phyloP scores from a whole-genome alignment of 2,113 vertebrate species.

The Istiophorus platypterus region DNA sequence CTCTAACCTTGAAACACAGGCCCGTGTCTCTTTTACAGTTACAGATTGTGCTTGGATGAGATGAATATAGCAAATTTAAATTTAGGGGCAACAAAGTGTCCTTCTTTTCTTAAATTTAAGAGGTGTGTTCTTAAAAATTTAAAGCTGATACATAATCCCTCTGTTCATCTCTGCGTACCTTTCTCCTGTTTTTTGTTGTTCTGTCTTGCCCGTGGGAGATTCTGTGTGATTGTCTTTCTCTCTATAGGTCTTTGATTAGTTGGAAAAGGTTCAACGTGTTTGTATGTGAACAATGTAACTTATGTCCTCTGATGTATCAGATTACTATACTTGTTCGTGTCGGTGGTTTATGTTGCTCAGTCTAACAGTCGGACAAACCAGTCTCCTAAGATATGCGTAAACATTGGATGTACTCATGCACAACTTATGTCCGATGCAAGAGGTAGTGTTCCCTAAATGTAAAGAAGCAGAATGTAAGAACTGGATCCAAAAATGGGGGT shows the following conservation, averaged over 20 bases:
- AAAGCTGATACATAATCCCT: neutral
- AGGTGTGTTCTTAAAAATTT: slow-evolving; percentile 6
- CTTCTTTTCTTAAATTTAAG: neutral
- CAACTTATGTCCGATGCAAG: too few species aligned
- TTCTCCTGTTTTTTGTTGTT: slow-evolving; percentile 20
- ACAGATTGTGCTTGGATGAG: slow-evolving; percentile 5
- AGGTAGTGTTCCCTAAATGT: neutral
- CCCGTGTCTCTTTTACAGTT: slow-evolving; percentile 37
- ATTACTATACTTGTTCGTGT: neutral
- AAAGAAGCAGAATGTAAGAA: neutral
- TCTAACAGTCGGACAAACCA: neutral
- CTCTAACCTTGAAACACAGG: slow-evolving; percentile 61
- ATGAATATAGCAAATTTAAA: slow-evolving; percentile 17
- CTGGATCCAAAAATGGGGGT: too few species aligned
- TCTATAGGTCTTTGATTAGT: too few species aligned
- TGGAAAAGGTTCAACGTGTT: neutral
- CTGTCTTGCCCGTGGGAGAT: neutral
- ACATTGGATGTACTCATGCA: neutral
- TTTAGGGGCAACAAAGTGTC: slow-evolving; percentile 30
- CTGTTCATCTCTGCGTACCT: neutral
- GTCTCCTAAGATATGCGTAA: neutral
- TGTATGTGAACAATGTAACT: neutral
- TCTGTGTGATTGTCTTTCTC: slow-evolving; percentile 23
- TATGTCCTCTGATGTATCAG: neutral
- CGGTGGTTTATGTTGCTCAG: too few species aligned